A percentile compares a stretch with the other conserved stretches of the same genome.
phyloP scores from a whole-genome alignment of 1,140 invertebrate species.

The Stenopsyche tienmushanensis region DNA sequence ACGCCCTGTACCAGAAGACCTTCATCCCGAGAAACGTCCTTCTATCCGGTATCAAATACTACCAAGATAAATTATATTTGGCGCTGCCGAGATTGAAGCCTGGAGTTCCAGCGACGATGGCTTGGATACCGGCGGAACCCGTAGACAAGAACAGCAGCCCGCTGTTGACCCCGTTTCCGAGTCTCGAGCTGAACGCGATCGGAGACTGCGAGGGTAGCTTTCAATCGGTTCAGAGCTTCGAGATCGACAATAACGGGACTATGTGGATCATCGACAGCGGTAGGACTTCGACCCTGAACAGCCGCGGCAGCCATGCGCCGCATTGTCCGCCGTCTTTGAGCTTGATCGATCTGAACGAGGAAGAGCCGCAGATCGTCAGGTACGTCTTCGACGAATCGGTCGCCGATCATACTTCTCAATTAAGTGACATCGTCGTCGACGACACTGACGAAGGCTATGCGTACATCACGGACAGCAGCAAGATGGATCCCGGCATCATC shows the following conservation, averaged over 20 bases:
- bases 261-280: conserved; percentile 75
- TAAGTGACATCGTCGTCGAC: conserved; percentile 70
- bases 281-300: conserved; percentile 55
- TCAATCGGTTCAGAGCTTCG: conserved; percentile 70
- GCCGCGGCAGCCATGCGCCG: conserved; percentile 34
- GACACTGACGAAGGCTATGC: conserved; percentile 65
- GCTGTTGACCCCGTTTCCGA: conserved; percentile 64
- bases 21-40: conserved; percentile 65
- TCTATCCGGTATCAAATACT: conserved; percentile 63
- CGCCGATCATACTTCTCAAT: conserved; percentile 54
- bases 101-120: conserved; percentile 68
- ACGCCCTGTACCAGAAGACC: conserved; percentile 50
- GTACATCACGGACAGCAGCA: conserved; percentile 69
- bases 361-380: conserved; percentile 53
- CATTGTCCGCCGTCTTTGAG: conserved; percentile 66
- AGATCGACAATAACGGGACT: conserved; percentile 65
- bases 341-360: conserved; percentile 65
- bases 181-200: conserved; percentile 64
- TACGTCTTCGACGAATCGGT: conserved; percentile 61
- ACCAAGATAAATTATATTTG: conserved; percentile 63
- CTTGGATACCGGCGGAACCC: conserved; percentile 55
- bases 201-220: conserved; percentile 63
- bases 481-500: conserved; percentile 67
- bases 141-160: conserved; percentile 58
- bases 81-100: conserved; percentile 63